Base-by-base conservation (phyloP, 2,888 invertebrate species). In the Ypsolopha scabrella region DNA sequence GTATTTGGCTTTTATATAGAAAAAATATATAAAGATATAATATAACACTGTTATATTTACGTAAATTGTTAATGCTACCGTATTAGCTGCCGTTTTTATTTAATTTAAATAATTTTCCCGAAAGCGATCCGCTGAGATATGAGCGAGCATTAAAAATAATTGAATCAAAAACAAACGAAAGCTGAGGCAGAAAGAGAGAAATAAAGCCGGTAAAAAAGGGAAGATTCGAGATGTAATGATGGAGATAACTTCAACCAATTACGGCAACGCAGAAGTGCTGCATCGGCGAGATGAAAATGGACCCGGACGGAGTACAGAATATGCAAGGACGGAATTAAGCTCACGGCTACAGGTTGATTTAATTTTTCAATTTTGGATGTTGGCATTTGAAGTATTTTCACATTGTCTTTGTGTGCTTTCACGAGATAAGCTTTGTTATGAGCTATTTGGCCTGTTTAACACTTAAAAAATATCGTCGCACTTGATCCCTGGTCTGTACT, bases 171-270 rank as follows among this genome's bases (percentile, higher is more conserved):
- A 81, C 82, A 81, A 81, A 79, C 72, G 74, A 73, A 75, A 75
- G 75, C 70, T 65, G 70, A 67, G 64, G 67, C 68, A 62, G 65
- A 71, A 72, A 75, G 74, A 74, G 71, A 76, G 72, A 70, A 79
- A 80, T 76, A 79, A 78, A 80, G 65, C 65, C 61, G 57, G 70
- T 67, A 70, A 76, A 78, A 75, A 78, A 75, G 70, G 70, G 70
- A 74, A 75, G 67, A 78, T 71, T 73, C 72, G 72, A 77, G 86
- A 86, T 86, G 82, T 85, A 85, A 86, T 83, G 85, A 80, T 70
- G 72, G 68, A 82, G 86, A 86, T 86, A 86, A 79, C 73, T 80
- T 75, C 72, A 76, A 81, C 81, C 86, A 86, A 86, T 86, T 86
- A 85, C 83, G 73, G 68, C 69, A 65, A 68, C 68, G 68, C 67